Conservation (phyloP, 2,888 invertebrate genomes). For the Ashinkailepas kermadecensis region DNA sequence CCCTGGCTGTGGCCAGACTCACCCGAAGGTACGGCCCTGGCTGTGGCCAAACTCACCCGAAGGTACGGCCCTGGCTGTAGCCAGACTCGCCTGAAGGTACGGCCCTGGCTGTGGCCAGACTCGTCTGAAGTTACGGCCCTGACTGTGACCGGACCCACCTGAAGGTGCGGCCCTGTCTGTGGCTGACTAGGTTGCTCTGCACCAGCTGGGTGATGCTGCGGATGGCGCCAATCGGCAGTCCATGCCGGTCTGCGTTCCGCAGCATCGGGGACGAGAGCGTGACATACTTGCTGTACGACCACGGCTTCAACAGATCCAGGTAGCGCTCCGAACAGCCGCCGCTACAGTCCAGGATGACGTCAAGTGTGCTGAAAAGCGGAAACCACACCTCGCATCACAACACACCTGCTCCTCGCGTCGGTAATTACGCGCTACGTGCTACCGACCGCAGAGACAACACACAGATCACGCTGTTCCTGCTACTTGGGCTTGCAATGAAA, state of each 20-base stretch:
- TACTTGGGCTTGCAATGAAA: too few species aligned
- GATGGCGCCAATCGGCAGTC: conserved; percentile 55
- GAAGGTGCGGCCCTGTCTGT: conserved; percentile 1
- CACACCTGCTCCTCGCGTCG: too few species aligned
- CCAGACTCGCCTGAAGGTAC: background rate
- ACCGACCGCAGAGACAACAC: too few species aligned
- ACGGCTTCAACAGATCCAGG: conserved; percentile 46
- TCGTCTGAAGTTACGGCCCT: background rate
- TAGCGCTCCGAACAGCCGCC: conserved; percentile 46
- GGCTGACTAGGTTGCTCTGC: conserved; percentile 46
- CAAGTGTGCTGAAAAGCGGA: conserved; percentile 52
- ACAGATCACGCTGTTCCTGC: too few species aligned
- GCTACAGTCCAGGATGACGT: conserved; percentile 76
- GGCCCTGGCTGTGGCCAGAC: background rate
- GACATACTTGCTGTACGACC: conserved; percentile 61
- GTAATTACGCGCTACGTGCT: too few species aligned
- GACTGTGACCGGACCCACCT: conserved; percentile 3
- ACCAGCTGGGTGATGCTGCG: conserved; percentile 53
- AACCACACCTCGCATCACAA: background rate
- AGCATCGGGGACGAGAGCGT: conserved; percentile 76
- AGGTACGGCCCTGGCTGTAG: background rate
- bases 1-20: too few species aligned
- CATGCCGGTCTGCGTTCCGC: conserved; percentile 65
- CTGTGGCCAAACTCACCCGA: background rate
- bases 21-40: too few species aligned